Evolutionary conservation across 2,797 vertebrate species (phyloP).

Genomic region (Margarornis squamiger): DNA sequence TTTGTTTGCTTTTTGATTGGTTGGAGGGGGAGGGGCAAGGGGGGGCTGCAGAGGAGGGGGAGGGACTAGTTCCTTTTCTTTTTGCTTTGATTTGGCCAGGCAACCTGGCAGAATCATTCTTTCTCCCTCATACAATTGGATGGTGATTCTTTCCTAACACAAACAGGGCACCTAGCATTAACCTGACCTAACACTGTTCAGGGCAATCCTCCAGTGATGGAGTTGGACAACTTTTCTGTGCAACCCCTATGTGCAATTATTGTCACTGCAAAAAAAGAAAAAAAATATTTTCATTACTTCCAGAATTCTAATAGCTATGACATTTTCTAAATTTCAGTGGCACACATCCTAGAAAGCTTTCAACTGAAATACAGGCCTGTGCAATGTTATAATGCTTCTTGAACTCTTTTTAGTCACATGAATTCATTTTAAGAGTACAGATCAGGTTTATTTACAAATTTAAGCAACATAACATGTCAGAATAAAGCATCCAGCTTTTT

Average conservation of each 20-base stretch:
- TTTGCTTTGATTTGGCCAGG: neutral
- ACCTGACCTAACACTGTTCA: neutral
- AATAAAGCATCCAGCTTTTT: neutral
- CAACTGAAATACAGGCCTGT: neutral
- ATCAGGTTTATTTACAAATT: neutral
- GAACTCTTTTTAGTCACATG: neutral
- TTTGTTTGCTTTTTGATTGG: neutral
- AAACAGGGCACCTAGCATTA: too few relatives aligned
- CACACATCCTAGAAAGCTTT: neutral
- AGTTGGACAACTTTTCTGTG: neutral
- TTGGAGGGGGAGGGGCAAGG: neutral
- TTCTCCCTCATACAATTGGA: neutral
- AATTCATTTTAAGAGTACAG: neutral
- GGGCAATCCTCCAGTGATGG: neutral
- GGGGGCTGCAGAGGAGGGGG: too few relatives aligned
- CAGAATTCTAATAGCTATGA: neutral
- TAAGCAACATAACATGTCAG: neutral
- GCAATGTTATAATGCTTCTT: neutral
- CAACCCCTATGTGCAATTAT: neutral
- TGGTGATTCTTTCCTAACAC: neutral
- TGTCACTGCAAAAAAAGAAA: neutral
- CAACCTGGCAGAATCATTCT: neutral
- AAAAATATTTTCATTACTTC: neutral
- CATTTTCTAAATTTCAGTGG: neutral
- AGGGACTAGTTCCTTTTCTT: too few relatives aligned